Base-by-base conservation (phyloP, 1,140 invertebrate species). In the Arctopsyche grandis region DNA sequence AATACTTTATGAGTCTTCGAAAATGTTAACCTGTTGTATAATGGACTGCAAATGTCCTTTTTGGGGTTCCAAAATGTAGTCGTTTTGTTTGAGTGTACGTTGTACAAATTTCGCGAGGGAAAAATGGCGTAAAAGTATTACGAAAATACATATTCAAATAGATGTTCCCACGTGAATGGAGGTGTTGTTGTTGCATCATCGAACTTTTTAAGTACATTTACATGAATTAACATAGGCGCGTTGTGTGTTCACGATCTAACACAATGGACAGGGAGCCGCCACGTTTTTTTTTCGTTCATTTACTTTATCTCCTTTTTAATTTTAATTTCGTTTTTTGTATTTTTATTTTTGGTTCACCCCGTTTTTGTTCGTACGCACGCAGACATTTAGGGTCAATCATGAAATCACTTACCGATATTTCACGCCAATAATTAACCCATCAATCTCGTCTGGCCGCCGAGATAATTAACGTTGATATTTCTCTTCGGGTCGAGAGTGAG, bases 341-440 rank as follows among this genome's bases (percentile, higher is more conserved):
- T 21, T 60, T 21, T 38, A 38, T 38, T 38, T 38, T 19, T 21
- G 16, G 16, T 60, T 60, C 56, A 60, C 56, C 56, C 56, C 9
- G 56, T 60, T 60, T 60, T 60, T 60, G 56, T 60, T 60, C 48
- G 12, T 52, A 21, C 56, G 29, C 29, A 38, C 29, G 21, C 24
- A 29, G 63, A 66, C 63, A 66, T 66, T 66, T 66, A 66, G 63
- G 24, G 63, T 21, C 63, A 46, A 74, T 74, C 71, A 74, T 74
- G 71, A 74, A 74, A 74, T 74, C 71, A 74, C 71, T 74, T 74
- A 74, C 71, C 44, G 71, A 74, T 74, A 74, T 74, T 74, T 74
- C 71, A 74, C 60, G 66, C 58, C 75, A 77, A 52, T 77, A 77
- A 77, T 77, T 77, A 77, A 77, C 75, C 56, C 75, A 77, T 77